Percentiles rank a stretch among this genome's conserved stretches.
Evolutionary conservation across 2,797 vertebrate genomes (phyloP).

Genomic region (Eidolon dupreanum): DNA sequence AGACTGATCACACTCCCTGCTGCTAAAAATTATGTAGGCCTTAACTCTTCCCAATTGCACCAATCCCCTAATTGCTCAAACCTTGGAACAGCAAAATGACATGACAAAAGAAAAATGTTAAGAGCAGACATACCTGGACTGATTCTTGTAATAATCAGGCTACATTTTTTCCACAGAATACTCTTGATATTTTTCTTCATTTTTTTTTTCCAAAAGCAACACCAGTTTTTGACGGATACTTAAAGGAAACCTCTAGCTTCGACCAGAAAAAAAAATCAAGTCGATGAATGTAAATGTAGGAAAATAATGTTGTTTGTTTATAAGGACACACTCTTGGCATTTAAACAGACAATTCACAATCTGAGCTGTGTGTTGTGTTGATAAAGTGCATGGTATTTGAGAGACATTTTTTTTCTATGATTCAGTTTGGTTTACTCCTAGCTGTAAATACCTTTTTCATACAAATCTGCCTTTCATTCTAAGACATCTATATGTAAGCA

Average conservation of each 20-base stretch:
- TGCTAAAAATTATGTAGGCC: not conserved
- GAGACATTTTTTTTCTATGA: slow-evolving; percentile 75
- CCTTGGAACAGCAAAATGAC: not conserved
- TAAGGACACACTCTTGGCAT: slow-evolving; percentile 2
- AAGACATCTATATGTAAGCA: slow-evolving; percentile 68
- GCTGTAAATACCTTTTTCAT: slow-evolving; percentile 78
- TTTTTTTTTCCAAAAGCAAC: not conserved
- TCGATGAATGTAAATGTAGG: slow-evolving; percentile 40
- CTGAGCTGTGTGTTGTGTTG: slow-evolving; percentile 58
- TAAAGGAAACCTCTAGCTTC: not conserved
- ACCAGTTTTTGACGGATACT: slow-evolving; percentile 46
- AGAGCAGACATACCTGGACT: not conserved
- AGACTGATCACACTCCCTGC: not conserved
- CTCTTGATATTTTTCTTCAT: not conserved
- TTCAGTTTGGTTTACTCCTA: slow-evolving; percentile 82
- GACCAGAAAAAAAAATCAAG: slow-evolving; percentile 49
- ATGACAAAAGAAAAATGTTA: not conserved
- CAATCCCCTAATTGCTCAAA: not conserved
- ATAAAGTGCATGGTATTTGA: slow-evolving; percentile 67
- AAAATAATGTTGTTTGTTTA: slow-evolving; percentile 16
- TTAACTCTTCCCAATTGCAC: slow-evolving; percentile 39
- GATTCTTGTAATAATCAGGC: not conserved
- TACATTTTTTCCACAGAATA: not conserved
- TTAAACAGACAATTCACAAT: slow-evolving; percentile 66
- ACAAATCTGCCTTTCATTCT: slow-evolving; percentile 71